Evolutionary conservation across 2,797 vertebrate genomes (phyloP), one percentile per base, ranked within the genome.

Genomic region (Falco rusticolus): DNA sequence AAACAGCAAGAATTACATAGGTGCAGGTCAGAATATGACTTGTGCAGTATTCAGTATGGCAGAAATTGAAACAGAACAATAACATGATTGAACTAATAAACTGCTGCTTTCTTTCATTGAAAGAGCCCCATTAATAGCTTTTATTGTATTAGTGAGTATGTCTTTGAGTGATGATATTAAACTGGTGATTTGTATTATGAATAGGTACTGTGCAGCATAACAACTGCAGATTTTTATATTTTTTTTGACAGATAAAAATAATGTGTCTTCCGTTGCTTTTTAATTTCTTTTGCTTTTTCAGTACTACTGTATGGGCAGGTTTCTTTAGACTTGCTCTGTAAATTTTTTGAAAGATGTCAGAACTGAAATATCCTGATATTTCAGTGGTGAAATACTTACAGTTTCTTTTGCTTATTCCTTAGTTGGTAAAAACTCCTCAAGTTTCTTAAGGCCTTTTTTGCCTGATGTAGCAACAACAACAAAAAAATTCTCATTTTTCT

Each of bases 111-210:
- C 59, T 70, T 87, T 77, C 77, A 80, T 81, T 86, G 37, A 86
- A 90, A 76, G 33, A 90, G 5, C 11, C 29, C 28, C 29, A 51
- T 86, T 93, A 82, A 89, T 84, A 89, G 21, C 39, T 89, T 80
- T 84, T 78, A 68, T 94, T 88, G 16, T 90, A 28, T 92, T 88
- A 78, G 37, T 21, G 22, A 63, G 14, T 69, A 63, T 90, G 72
- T 84, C 70, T 93, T 76, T 93, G 93, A 97, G 91, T 97, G 97
- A 97, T 91, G 90, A 37, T 96, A 89, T 94, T 96, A 85, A 87
- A 87, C 72, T 34, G 29, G 59, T 95, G 64, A 72, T 96, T 97
- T 97, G 70, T 93, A 79, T 92, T 92, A 92, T 83, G 92, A 96
- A 82, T 82, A 94, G 81, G 43, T 96, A 91, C 78, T 76, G 51